Evolutionary conservation across 2,797 vertebrate species (phyloP).

Genomic region (Acrossocheilus wenchowensis): DNA sequence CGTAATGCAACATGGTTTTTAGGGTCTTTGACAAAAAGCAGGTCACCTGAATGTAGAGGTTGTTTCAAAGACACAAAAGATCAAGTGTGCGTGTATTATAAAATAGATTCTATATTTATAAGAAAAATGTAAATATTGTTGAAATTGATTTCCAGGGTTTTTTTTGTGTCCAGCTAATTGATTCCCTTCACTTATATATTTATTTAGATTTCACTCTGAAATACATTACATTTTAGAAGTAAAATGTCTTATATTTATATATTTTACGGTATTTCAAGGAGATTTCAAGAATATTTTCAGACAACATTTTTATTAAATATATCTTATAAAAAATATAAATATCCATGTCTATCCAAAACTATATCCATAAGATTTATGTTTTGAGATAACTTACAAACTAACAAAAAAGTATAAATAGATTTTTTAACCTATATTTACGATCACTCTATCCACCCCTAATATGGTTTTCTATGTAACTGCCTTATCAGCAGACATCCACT

Average conservation of each 20-base stretch:
- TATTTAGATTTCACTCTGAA: not conserved
- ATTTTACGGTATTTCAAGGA: not conserved
- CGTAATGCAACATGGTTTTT: not conserved
- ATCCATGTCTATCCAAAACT: not conserved
- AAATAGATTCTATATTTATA: not conserved
- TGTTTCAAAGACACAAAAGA: constrained; percentile 1
- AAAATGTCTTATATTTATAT: not conserved
- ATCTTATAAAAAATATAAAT: not conserved
- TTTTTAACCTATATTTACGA: not conserved
- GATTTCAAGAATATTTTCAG: not conserved
- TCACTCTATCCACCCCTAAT: not conserved
- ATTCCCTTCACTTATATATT: not conserved
- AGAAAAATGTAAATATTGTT: not conserved
- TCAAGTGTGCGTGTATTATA: not conserved
- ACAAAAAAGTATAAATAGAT: not conserved
- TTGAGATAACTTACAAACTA: not conserved
- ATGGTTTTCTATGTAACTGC: not conserved
- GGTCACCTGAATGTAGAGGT: constrained; percentile 20
- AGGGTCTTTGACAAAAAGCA: constrained; percentile 10
- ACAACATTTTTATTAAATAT: not conserved
- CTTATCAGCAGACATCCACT: constrained; percentile 28
- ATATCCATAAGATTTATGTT: not conserved
- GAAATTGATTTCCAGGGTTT: not conserved
- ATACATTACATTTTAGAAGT: not conserved
- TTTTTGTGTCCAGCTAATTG: not conserved